Conservation (phyloP, 2,113 vertebrate species). For the Erpornis zantholeuca region DNA sequence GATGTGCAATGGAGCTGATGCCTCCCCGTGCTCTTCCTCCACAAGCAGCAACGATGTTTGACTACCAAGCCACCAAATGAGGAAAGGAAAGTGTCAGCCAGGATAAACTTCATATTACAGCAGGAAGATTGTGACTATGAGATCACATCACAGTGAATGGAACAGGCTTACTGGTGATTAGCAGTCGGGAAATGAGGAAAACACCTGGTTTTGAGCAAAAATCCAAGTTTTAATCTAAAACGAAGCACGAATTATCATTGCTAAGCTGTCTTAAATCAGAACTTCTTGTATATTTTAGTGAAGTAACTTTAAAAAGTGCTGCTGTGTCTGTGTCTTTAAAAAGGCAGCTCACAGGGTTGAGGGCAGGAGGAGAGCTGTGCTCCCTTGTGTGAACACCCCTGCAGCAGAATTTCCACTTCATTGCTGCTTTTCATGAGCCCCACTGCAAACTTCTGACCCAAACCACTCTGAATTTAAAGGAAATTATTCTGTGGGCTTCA, state of each 20-base stretch:
- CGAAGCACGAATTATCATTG: not conserved
- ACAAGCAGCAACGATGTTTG: not conserved
- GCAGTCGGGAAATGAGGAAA: not conserved
- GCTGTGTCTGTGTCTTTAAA: not conserved
- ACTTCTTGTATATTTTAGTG: not conserved
- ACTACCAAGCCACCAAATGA: not conserved
- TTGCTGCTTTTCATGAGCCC: not conserved
- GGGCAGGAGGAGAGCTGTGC: not conserved
- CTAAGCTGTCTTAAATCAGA: not conserved
- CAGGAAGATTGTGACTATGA: conserved; percentile 33
- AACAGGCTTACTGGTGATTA: conserved; percentile 58
- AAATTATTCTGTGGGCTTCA: not conserved
- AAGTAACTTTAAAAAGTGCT: not conserved
- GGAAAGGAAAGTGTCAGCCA: conserved; percentile 40
- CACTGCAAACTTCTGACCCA: not conserved
- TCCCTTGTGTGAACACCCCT: not conserved
- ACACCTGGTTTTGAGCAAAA: conserved; percentile 26
- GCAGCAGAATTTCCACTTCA: not conserved
- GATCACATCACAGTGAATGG: conserved; percentile 21
- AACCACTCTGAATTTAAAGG: not conserved
- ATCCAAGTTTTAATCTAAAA: not conserved
- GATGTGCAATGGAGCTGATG: not conserved
- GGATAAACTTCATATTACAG: conserved; percentile 22
- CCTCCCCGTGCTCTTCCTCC: not conserved
- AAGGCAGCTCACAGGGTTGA: not conserved